Conservation (phyloP, 2,113 vertebrate species). For the Candoia aspera region DNA sequence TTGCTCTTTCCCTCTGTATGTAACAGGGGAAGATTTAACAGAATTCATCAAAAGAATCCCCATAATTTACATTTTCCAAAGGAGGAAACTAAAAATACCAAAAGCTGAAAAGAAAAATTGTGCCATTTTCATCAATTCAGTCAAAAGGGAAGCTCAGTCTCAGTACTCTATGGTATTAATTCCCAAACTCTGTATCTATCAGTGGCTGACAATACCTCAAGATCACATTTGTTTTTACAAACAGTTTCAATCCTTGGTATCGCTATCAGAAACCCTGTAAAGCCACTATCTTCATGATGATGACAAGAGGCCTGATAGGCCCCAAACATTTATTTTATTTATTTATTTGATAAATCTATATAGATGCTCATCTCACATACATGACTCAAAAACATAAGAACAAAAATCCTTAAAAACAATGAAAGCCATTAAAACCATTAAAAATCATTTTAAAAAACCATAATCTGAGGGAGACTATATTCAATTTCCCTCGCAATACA, state of each 20-base stretch:
- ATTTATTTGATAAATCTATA: neutral
- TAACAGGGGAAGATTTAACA: neutral
- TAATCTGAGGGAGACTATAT: neutral
- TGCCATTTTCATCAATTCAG: neutral
- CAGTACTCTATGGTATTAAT: neutral
- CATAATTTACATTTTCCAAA: neutral
- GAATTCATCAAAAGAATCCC: neutral
- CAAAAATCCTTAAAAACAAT: neutral
- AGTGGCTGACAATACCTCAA: neutral
- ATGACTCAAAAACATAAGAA: neutral
- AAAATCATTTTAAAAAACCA: neutral
- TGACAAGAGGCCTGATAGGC: neutral
- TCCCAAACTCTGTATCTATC: neutral
- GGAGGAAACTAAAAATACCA: neutral
- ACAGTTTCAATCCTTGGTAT: neutral
- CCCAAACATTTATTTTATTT: neutral
- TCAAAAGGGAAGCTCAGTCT: neutral
- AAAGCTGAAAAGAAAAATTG: neutral
- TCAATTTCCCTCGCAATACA: neutral
- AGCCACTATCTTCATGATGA: neutral
- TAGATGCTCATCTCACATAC: neutral
- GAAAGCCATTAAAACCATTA: neutral
- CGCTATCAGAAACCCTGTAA: neutral
- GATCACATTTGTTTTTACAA: neutral
- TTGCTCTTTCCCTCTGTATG: conserved; percentile 20